phyloP scores from a whole-genome alignment of 2,888 invertebrate species.

The Sinelater perroti region DNA sequence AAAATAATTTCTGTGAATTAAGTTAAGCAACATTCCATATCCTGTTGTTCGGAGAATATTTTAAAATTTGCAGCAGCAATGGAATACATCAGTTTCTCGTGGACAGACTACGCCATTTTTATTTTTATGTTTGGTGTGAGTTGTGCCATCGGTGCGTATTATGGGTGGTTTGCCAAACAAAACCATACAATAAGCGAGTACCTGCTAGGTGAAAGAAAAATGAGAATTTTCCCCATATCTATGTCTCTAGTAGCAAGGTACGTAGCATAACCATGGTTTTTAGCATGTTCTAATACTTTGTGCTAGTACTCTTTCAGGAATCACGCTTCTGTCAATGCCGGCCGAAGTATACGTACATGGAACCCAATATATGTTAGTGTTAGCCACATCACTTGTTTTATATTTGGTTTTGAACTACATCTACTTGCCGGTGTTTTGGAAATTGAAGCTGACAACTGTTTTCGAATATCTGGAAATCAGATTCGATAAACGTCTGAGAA shows the following conservation, averaged over 20 bases:
- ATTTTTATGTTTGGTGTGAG: conserved; percentile 60
- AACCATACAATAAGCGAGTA: conserved; percentile 70
- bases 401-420: conserved; percentile 55
- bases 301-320: conserved; percentile 78
- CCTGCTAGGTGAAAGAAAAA: conserved; percentile 71
- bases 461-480: conserved; percentile 74
- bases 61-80: no score
- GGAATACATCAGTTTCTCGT: conserved; percentile 39
- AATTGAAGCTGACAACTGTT: conserved; percentile 73
- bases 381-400: conserved; percentile 50
- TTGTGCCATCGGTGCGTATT: conserved; percentile 64
- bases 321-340: conserved; percentile 77
- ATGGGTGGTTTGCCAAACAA: conserved; percentile 62
- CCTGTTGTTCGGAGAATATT: no score
- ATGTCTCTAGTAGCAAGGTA: conserved; percentile 74
- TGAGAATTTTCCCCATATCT: conserved; percentile 73
- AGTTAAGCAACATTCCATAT: no score
- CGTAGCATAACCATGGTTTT: conserved; percentile 50
- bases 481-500: conserved; percentile 68
- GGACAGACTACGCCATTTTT: conserved; percentile 63
- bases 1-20: no score
- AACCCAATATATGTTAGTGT: conserved; percentile 67
- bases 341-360: conserved; percentile 79
- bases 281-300: no score
- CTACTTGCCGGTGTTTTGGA: conserved; percentile 73